Base-by-base conservation (phyloP, 1,140 invertebrate genomes). In the Temnothorax nylanderi region DNA sequence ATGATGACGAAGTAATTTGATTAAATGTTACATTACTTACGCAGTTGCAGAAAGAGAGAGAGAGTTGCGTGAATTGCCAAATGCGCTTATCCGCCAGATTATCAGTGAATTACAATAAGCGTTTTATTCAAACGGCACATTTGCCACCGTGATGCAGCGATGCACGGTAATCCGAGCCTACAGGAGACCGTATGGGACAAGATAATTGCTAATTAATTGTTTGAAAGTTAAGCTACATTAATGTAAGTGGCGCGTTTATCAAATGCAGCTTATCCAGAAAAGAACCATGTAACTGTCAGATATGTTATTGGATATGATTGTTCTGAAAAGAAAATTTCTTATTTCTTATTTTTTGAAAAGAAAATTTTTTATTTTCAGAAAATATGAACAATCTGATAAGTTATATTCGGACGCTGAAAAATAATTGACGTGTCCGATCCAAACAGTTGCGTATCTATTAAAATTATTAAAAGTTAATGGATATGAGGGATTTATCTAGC, bases 41-140 rank as follows among this genome's bases (percentile, higher is more conserved):
- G 32, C 8, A n/a, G 32, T 47, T 4, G 0, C 10, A 49, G 37
- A 7, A 41, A 88, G 65, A 90, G 78, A 58, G 37, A 7, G 49
- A 88, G 65, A 90, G 78, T 86, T 91, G 71, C 47, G 62, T 60
- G 49, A 60, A 69, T 86, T 37, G 76, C 32, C 56, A 80, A 71
- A 85, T 71, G 62, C 56, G 64, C 37, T 84, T 87, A 87, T 82
- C 26, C 13, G 37, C 7, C 44, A 65, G 85, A 87, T 90, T 85
- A 90, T 64, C 26, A 49, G 56, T 11, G 34, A 47, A 60, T 85
- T 81, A 62, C 49, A 90, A 89, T 87, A 89, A 90, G 75, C 60
- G n/a, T 71, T 81, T 76, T 76, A 85, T 87, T 87, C 76, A 16
- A 32, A 54, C 34, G 21, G 26, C 47, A 87, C n/a, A 75, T 82